These are phyloP conservation scores for Acanthopagrus latus DNA, from an alignment of 2,797 vertebrate species.

Conservation along the genomic window DNA sequence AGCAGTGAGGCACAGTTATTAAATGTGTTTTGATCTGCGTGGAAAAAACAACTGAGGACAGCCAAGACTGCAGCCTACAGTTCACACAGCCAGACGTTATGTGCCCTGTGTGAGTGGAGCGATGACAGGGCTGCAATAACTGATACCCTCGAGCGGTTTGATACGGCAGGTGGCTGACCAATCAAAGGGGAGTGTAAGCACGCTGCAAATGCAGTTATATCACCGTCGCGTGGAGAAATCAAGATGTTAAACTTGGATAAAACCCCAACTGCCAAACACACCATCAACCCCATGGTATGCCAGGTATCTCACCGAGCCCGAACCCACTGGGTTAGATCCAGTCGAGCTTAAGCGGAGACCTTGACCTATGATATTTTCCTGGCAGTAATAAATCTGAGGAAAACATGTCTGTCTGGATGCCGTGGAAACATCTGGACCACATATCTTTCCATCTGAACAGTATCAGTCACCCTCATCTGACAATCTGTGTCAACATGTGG, in stretches of 20 bases:
- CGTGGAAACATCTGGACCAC: conserved; percentile 1
- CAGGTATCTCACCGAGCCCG: background rate
- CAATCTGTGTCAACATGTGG: background rate
- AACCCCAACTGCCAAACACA: conserved; percentile 11
- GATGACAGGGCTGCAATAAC: conserved; percentile 39
- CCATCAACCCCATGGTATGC: background rate
- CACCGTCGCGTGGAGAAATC: conserved; percentile 5
- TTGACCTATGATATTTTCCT: conserved; percentile 14
- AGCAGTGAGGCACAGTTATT: background rate
- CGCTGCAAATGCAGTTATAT: background rate
- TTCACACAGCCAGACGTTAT: conserved; percentile 1
- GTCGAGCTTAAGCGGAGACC: background rate
- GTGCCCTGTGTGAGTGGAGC: conserved; percentile 8
- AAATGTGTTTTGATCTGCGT: background rate
- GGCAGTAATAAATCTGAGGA: conserved; percentile 6
- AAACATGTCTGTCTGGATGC: background rate
- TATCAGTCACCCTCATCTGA: background rate
- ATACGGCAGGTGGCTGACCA: conserved; percentile 2
- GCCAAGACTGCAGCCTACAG: background rate
- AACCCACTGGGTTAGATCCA: background rate
- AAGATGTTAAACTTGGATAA: background rate
- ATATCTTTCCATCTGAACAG: background rate
- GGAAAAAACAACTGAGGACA: background rate
- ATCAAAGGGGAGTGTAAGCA: conserved; percentile 2
- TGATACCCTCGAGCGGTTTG: background rate